phyloP scores from a whole-genome alignment of 2,888 invertebrate genomes.

The Cremastobaeus sp. region DNA sequence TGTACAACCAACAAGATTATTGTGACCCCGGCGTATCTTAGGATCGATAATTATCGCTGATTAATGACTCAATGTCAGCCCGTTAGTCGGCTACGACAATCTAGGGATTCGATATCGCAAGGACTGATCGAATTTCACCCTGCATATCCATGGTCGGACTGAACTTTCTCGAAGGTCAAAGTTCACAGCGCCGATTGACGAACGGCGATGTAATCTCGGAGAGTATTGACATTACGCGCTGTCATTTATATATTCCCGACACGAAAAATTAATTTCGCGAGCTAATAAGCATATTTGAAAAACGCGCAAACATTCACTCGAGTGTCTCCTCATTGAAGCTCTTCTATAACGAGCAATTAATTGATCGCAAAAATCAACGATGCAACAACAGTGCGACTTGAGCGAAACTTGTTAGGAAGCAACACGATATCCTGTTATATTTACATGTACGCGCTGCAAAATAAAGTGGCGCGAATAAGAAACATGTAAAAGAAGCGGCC shows the following conservation, averaged over 20 bases:
- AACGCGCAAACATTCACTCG: too few relatives aligned
- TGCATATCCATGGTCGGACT: slow-evolving; percentile 37
- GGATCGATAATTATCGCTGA: slow-evolving; percentile 73
- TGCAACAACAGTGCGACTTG: background rate
- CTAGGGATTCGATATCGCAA: slow-evolving; percentile 60
- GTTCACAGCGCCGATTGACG: slow-evolving; percentile 45
- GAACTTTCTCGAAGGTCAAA: slow-evolving; percentile 48
- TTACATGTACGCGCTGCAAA: slow-evolving; percentile 37
- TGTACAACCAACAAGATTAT: slow-evolving; percentile 52
- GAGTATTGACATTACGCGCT: slow-evolving; percentile 16
- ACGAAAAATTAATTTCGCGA: too few relatives aligned
- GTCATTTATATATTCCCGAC: too few relatives aligned
- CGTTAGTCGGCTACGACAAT: slow-evolving; percentile 64
- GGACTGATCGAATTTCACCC: slow-evolving; percentile 61
- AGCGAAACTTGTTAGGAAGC: slow-evolving; percentile 15
- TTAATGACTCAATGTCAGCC: slow-evolving; percentile 68
- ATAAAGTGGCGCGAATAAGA: slow-evolving; percentile 57
- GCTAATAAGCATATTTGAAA: too few relatives aligned
- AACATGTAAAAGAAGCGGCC: slow-evolving; percentile 26
- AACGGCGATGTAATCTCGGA: slow-evolving; percentile 47
- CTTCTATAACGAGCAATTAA: background rate
- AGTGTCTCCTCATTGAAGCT: background rate
- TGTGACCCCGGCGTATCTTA: slow-evolving; percentile 66
- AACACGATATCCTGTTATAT: slow-evolving; percentile 35
- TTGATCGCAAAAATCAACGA: slow-evolving; percentile 13